Percentiles rank a stretch among this genome's conserved stretches.
Conservation (phyloP, 2,888 invertebrate species). For the Drosophila lutescens region DNA sequence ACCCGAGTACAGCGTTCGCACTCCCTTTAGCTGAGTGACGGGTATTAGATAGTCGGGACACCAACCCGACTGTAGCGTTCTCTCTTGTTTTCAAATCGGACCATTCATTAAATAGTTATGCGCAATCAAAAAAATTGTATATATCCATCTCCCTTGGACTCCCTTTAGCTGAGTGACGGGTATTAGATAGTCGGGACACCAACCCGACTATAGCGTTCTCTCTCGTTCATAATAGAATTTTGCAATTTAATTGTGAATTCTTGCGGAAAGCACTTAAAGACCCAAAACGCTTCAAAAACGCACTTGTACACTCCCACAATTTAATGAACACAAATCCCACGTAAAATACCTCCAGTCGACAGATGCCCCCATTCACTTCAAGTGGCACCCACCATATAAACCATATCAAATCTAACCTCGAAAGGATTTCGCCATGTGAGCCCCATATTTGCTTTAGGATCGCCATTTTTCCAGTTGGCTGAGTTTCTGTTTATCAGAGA, state of each 20-base stretch:
- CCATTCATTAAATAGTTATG: no score
- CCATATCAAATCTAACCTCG: slow-evolving; percentile 15
- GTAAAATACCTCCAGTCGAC: not conserved
- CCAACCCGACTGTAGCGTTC: no score
- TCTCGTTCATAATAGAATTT: not conserved
- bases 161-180: no score
- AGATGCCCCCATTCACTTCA: slow-evolving; percentile 25
- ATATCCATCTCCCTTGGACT: no score
- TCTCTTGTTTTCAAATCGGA: no score
- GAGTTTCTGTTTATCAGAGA: slow-evolving; percentile 32
- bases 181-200: no score
- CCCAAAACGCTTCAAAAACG: no score
- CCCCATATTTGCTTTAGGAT: slow-evolving; percentile 25
- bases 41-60: no score
- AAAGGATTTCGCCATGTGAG: slow-evolving; percentile 17
- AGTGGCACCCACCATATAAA: slow-evolving; percentile 14
- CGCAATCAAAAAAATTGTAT: no score
- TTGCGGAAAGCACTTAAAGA: not conserved
- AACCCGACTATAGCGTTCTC: no score
- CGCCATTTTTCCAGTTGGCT: slow-evolving; percentile 27
- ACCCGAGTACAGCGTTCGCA: no score
- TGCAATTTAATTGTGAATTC: slow-evolving; percentile 1
- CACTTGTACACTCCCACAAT: not conserved
- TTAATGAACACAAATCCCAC: slow-evolving; percentile 8
- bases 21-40: no score